phyloP scores from a whole-genome alignment of 2,797 vertebrate genomes.

The Tenualosa thibaudeaui region DNA sequence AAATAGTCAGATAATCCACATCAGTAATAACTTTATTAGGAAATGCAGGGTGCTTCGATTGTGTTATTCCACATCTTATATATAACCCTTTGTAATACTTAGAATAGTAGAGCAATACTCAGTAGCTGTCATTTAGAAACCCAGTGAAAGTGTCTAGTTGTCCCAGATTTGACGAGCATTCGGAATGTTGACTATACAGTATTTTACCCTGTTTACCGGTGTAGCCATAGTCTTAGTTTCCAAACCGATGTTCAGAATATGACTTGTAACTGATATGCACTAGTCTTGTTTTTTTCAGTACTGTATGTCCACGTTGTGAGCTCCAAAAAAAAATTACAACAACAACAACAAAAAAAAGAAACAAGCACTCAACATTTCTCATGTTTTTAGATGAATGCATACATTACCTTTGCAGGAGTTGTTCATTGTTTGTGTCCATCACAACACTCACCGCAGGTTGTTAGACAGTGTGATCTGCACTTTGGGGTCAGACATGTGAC shows the following conservation, averaged over 20 bases:
- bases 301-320: constrained; percentile 49
- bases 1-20: constrained; percentile 58
- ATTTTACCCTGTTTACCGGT: constrained; percentile 63
- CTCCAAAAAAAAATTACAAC: background rate
- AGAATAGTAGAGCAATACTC: constrained; percentile 75
- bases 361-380: constrained; percentile 58
- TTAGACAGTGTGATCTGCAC: constrained; percentile 38
- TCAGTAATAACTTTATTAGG: constrained; percentile 66
- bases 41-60: constrained; percentile 64
- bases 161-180: constrained; percentile 29
- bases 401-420: constrained; percentile 48
- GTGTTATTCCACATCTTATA: constrained; percentile 57
- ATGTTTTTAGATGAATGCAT: constrained; percentile 56
- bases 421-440: background rate
- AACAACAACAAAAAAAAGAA: too few relatives aligned
- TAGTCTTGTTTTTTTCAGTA: constrained; percentile 60
- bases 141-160: constrained; percentile 66
- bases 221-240: constrained; percentile 69
- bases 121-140: constrained; percentile 65
- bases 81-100: constrained; percentile 70
- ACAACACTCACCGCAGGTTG: background rate
- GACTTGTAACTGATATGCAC: constrained; percentile 69
- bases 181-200: constrained; percentile 63
- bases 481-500: background rate
- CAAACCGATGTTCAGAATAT: constrained; percentile 65